A percentile compares a stretch with the other conserved stretches of the same genome.
phyloP scores from a whole-genome alignment of 2,797 vertebrate genomes.

The Champsocephalus gunnari region DNA sequence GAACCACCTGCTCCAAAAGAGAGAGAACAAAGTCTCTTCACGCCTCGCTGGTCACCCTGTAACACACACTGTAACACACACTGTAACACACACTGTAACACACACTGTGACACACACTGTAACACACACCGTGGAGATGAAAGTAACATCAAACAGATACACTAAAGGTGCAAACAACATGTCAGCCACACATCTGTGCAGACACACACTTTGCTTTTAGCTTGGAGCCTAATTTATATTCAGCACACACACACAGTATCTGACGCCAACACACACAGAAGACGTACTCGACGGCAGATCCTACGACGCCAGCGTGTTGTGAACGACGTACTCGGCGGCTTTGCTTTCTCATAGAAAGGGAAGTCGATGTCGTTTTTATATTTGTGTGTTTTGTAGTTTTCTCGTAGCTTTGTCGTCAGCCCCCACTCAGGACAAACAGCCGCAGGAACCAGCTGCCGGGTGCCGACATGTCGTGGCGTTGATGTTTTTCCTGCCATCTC shows the following conservation, averaged over 20 bases:
- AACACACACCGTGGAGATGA: slow-evolving; percentile 10
- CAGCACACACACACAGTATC: background rate
- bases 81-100: background rate
- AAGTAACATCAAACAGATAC: background rate
- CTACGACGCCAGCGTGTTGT: no score
- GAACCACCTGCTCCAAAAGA: slow-evolving; percentile 6
- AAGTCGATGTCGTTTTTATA: no score
- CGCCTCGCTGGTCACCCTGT: background rate
- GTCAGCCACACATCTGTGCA: background rate
- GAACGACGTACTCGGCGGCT: background rate
- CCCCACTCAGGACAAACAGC: no score
- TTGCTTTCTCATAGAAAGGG: background rate
- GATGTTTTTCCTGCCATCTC: no score
- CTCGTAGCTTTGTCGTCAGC: no score
- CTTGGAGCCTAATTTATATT: background rate
- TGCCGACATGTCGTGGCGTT: no score
- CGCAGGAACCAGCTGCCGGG: no score
- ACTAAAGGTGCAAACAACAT: background rate
- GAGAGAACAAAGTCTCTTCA: background rate
- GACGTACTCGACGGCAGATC: background rate
- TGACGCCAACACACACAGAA: background rate
- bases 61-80: no score
- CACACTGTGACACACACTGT: background rate
- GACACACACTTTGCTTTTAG: background rate
- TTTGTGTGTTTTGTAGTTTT: no score